Evolutionary conservation across 2,797 vertebrate genomes (phyloP).

Genomic region (Gastrophryne carolinensis): DNA sequence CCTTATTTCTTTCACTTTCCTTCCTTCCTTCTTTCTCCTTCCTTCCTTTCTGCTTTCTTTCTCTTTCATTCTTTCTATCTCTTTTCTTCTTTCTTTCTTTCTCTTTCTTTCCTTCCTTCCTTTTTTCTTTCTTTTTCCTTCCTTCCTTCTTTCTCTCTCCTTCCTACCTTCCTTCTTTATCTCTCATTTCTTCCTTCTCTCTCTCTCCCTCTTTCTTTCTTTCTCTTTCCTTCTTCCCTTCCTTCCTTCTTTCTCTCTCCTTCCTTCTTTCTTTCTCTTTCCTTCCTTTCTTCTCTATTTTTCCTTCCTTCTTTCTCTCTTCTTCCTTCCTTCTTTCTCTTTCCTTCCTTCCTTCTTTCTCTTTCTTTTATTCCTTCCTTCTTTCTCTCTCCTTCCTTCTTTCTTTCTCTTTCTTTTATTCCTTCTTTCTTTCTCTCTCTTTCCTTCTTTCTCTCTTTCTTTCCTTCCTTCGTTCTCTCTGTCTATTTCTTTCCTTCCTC

Average conservation of each 20-base stretch:
- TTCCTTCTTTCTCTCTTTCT: no score
- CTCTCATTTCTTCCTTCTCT: neutral
- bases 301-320: neutral
- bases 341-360: neutral
- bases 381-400: no score
- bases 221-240: neutral
- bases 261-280: neutral
- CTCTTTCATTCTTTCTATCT: neutral
- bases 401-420: no score
- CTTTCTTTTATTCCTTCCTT: no score
- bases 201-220: neutral
- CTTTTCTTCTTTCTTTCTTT: fast-evolving
- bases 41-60: fast-evolving
- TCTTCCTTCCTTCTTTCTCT: neutral
- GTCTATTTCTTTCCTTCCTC: neutral
- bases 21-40: neutral
- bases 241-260: neutral
- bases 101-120: neutral
- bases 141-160: no score
- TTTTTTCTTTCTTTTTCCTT: no score
- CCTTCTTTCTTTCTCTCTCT: no score
- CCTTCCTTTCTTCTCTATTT: neutral
- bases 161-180: neutral
- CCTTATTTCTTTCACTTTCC: fast-evolving
- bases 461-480: no score